Base-by-base conservation (phyloP, 2,113 vertebrate genomes). In the Paracanthobrama guichenoti region DNA sequence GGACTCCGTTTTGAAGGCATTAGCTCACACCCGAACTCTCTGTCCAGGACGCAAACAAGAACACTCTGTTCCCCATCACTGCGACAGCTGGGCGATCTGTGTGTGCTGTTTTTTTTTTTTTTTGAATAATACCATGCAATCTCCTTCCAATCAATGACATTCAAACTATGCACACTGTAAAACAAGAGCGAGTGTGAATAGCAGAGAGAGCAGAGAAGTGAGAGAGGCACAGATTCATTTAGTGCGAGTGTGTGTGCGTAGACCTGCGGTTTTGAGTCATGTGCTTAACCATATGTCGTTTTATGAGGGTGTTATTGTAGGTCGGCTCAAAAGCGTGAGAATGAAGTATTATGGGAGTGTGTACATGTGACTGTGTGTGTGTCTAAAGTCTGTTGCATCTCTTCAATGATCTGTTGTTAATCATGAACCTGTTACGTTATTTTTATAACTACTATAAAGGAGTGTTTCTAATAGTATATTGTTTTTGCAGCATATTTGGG, bases 41-140 rank as follows among this genome's bases (percentile, higher is more conserved):
- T 39, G 62, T 55, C 75, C 42, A 44, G 84, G 46, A 78, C 78
- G 57, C 53, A 84, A 84, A 84, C 71, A 46, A 89, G 86, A 84
- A 89, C 88, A 84, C 62, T 76, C 82, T 87, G 88, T 89, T 87
- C 79, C 35, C 82, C 50, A 73, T 77, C 69, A 26, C 76, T 76
- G 73, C 83, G 87, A 86, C 74, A 90, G 89, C 86, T 88, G 87
- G 73, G 67, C 87, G 66, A 81, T 75, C 84, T 81, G 48, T 88
- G 88, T 87, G 90, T 90, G 87, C 57, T 28, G 86, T 20, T 59
- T 28, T 46, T 44, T 69, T 44, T 69, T 48, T 55, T 60, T 67
- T 60, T 79, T 85, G 66, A 72, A 66, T 53, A 71, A 81, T 81
- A 31, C 79, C 28, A 60, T 57, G 66, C 66, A 39, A 82, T 71